Evolutionary conservation across 2,797 vertebrate genomes (phyloP), one percentile per base, ranked within the genome.

Genomic region (Euphonia xanthogaster): DNA sequence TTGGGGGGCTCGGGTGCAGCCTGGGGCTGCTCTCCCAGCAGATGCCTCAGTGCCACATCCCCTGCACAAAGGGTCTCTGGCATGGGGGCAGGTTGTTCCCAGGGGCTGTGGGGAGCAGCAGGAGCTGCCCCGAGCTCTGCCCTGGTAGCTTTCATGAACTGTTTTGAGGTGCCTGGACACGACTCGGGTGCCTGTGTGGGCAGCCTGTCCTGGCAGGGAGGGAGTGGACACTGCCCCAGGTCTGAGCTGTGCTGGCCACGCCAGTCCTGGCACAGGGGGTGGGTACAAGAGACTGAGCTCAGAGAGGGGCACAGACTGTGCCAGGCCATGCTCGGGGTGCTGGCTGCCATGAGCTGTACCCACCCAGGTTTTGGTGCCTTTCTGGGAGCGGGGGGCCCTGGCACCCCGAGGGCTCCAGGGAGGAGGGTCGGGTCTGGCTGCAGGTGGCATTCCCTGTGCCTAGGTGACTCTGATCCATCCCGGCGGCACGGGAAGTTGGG

Each of bases 241-340:
- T 3, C 45, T 0, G 0, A 23, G 58, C 60, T 25, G 20, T 3
- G 35, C 57, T 1, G 6, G 45, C 47, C 48, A 1, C 11, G 19
- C 68, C 61, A 0, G 19, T 23, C 30, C 51, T 31, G 27, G 28
- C 35, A 12, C 2, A 0, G 6, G 23, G 70, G 25, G 3, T 0
- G 1, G 54, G n/a, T 16, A 31, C 15, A 7, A 18, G 63, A 20
- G 42, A 20, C 2, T 2, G 15, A 55, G 40, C 86, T 62, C 0
- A 0, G 19, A 31, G 75, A 31, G 75, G 18, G 50, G 53, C 37
- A 8, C 1, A 1, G 51, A 0, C n/a, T 19, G 51, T 39, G 40
- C 70, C 55, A 4, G 54, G 28, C 33, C 21, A 16, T 20, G 14
- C 11, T 19, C 0, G 4, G 44, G 28, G 30, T 30, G 35, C 61